Conservation (phyloP, 2,113 vertebrate species). For the Sceloporus tristichus region DNA sequence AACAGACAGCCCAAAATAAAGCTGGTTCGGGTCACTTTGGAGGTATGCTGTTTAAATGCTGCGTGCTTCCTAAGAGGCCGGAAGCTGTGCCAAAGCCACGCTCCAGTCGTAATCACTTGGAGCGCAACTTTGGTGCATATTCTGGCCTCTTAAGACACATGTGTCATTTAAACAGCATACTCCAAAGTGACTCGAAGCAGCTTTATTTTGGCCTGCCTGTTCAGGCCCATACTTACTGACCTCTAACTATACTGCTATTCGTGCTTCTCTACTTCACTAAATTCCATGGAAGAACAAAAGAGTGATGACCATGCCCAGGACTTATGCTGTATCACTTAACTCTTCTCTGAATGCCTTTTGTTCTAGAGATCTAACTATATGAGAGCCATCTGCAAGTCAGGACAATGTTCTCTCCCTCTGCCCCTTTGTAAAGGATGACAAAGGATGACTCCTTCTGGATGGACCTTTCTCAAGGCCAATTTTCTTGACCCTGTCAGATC, state of each 20-base stretch:
- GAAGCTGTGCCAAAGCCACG: too few species aligned
- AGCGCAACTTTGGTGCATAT: too few species aligned
- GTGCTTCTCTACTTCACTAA: constrained; percentile 8
- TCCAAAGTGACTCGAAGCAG: too few species aligned
- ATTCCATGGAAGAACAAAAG: neutral
- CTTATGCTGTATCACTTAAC: neutral
- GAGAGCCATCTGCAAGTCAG: neutral
- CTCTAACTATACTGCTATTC: neutral
- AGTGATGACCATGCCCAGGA: neutral
- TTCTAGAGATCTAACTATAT: neutral
- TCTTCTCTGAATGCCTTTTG: neutral
- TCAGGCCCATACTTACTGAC: neutral
- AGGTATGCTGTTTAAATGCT: too few species aligned
- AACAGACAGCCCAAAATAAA: too few species aligned
- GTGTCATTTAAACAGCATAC: too few species aligned
- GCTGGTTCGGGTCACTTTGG: too few species aligned
- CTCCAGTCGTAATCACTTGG: too few species aligned
- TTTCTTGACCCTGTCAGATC: neutral
- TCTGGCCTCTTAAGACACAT: too few species aligned
- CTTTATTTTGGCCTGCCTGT: too few species aligned
- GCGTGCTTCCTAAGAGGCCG: too few species aligned
- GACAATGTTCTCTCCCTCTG: neutral
- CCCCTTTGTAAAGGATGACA: neutral
- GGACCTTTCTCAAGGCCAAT: neutral
- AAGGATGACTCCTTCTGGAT: neutral